Base-by-base conservation (phyloP, 2,797 vertebrate species). In the Lithobates pipiens region DNA sequence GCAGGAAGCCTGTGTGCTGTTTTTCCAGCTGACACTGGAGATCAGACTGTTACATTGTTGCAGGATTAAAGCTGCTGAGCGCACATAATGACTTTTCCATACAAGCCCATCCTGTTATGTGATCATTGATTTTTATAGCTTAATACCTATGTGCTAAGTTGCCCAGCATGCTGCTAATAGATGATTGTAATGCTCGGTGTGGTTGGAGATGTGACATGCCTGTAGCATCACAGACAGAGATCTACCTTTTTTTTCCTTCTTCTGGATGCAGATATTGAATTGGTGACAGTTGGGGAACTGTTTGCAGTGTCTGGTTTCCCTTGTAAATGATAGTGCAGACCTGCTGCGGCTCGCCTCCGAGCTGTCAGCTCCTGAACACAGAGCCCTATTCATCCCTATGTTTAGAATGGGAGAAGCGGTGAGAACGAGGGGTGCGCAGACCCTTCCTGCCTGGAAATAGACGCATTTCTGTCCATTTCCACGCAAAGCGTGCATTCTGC, bases 301-400 rank as follows among this genome's bases (percentile, higher is more conserved):
- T 93, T 94, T n/a, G 11, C 70, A 54, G 63, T 72, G 76, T 76
- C 94, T 93, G 94, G 93, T 94, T 91, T 79, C 75, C 80, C 75
- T 86, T 77, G 80, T 80, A 67, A 73, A 82, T 86, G 63, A 76
- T 39, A 23, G 23, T 71, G 79, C 73, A 71, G 50, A 83, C 80
- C 80, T 83, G 85, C 75, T 78, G 75, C 77, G 85, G 85, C 69
- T 54, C 57, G 80, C 76, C 80, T 50, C 42, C 18, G 42, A 65
- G 80, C 85, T 86, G 85, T 42, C 73, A 81, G 71, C 77, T 70
- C 42, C 16, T 77, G 79, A 80, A 87, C 77, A 84, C 63, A 86
- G 80, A 84, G 75, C 82, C 34, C 82, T 76, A 85, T 89, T 82
- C 78, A 88, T 84, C 80, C 27, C 61, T 23, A 39, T 72, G 78